These are phyloP conservation scores for Rhabdomys dilectus DNA, from an alignment of 2,113 vertebrate species.

Conservation along the genomic window DNA sequence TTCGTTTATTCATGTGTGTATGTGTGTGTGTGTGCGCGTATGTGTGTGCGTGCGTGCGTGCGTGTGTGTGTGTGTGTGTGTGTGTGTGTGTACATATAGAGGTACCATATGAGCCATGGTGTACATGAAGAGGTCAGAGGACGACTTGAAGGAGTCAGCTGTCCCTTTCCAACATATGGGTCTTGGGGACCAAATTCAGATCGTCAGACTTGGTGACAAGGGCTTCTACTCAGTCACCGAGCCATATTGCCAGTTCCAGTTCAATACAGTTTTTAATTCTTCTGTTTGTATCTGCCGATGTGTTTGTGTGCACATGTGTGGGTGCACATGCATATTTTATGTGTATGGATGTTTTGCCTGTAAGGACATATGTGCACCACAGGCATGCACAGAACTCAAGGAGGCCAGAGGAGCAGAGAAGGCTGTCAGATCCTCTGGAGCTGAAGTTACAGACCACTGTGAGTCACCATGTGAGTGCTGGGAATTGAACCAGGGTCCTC, in stretches of 20 bases:
- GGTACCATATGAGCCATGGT: too few relatives aligned
- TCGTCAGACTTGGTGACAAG: background rate
- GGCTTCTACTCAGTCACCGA: background rate
- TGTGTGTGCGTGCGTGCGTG: background rate
- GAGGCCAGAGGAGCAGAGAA: background rate
- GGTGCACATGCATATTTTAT: background rate
- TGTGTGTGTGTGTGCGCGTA: too few relatives aligned
- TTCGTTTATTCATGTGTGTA: background rate
- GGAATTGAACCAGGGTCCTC: background rate
- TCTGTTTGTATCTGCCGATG: background rate
- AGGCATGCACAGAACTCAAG: background rate
- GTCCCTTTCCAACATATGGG: background rate
- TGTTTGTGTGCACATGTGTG: background rate
- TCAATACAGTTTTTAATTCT: background rate
- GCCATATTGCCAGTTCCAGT: too few relatives aligned
- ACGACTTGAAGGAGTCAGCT: background rate
- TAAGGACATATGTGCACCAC: background rate
- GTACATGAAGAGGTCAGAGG: too few relatives aligned
- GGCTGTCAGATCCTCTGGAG: background rate
- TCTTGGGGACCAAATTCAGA: background rate
- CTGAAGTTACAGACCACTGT: background rate
- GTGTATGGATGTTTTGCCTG: background rate
- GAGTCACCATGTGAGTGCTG: background rate
- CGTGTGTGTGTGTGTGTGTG: too few relatives aligned
- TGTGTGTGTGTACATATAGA: fast-evolving